These are phyloP conservation scores for Coccyzus lansbergi DNA, from an alignment of 2,797 vertebrate species.

Conservation along the genomic window DNA sequence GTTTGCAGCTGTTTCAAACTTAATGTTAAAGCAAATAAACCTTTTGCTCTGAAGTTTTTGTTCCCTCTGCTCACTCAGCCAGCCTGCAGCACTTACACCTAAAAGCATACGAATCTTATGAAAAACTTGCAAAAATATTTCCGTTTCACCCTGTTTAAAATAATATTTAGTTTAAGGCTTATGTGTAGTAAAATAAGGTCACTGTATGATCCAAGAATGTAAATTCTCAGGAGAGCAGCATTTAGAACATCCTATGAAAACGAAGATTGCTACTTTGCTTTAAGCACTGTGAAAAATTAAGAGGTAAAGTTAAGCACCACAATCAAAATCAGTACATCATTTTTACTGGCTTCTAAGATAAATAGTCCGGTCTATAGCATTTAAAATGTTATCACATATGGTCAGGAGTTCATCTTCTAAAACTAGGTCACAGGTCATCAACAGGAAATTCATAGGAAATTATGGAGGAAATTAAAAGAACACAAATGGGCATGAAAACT, in stretches of 20 bases:
- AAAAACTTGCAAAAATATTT: conserved; percentile 22
- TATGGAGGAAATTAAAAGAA: conserved; percentile 54
- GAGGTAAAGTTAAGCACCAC: neutral
- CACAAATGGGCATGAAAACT: conserved; percentile 15
- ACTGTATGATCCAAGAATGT: neutral
- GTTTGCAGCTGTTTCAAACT: neutral
- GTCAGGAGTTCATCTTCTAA: conserved; percentile 32
- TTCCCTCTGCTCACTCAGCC: neutral
- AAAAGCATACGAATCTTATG: conserved; percentile 10
- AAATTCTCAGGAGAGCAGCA: neutral
- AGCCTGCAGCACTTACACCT: neutral
- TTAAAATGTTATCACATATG: neutral
- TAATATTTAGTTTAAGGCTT: conserved; percentile 39
- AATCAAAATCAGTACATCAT: neutral
- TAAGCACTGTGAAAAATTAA: neutral
- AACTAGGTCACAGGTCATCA: conserved; percentile 42
- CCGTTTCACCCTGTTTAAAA: neutral
- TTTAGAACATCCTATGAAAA: conserved; percentile 5
- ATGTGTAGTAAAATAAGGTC: neutral
- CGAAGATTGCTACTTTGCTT: neutral
- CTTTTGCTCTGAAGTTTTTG: neutral
- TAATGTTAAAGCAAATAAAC: neutral
- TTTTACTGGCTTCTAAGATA: neutral
- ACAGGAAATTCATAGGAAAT: conserved; percentile 66
- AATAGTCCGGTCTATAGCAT: neutral